Evolutionary conservation across 2,888 invertebrate species (phyloP).

Genomic region (Leptinotarsa tumamoca): DNA sequence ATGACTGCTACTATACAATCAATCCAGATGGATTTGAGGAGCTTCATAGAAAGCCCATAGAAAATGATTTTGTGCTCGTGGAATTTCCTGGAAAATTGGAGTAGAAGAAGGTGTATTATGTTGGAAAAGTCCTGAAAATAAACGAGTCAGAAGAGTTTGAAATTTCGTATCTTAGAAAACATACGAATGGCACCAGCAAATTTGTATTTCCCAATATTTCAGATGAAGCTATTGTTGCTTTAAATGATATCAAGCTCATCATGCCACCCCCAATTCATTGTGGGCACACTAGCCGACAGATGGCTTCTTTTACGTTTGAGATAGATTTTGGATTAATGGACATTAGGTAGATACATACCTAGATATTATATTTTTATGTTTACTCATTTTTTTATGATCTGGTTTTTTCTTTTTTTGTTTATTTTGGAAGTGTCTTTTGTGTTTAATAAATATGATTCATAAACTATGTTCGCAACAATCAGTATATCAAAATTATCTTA

Average conservation of each 20-base stretch:
- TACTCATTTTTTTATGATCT: too few species aligned
- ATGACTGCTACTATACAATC: constrained; percentile 25
- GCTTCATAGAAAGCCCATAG: constrained; percentile 24
- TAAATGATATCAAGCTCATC: constrained; percentile 32
- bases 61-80: constrained; percentile 33
- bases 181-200: constrained; percentile 28
- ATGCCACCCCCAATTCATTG: constrained; percentile 31
- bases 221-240: constrained; percentile 31
- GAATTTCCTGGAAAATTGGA: constrained; percentile 28
- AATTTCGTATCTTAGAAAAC: constrained; percentile 22
- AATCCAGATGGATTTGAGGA: constrained; percentile 28
- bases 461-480: too few species aligned
- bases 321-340: constrained; percentile 28
- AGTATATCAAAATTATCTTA: too few species aligned
- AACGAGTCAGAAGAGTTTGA: constrained; percentile 24
- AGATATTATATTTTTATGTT: too few species aligned
- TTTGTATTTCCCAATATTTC: constrained; percentile 35
- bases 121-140: constrained; percentile 30
- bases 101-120: constrained; percentile 28
- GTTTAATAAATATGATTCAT: too few species aligned
- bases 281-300: constrained; percentile 28
- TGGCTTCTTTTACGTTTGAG: constrained; percentile 10
- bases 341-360: constrained; percentile 15
- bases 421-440: too few species aligned
- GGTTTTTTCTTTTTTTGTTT: too few species aligned